Conservation (phyloP, 53 echinoderm and acorn worm species). For the Luidia sarsii region DNA sequence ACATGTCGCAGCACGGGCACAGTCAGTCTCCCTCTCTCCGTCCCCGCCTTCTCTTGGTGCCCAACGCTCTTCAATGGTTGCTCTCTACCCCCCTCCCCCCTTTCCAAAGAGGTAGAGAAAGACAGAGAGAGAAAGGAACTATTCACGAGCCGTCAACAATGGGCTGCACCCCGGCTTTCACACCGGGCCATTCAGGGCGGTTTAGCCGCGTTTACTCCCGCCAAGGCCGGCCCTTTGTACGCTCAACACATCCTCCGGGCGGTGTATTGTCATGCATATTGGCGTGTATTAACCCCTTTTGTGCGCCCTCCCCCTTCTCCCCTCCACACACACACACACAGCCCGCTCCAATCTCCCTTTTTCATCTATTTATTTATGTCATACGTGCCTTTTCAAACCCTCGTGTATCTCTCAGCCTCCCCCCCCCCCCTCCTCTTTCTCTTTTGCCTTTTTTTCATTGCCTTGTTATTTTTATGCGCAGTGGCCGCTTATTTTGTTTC, state of each 20-base stretch:
- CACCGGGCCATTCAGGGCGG: slow-evolving; percentile 27
- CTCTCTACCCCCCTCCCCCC: not conserved
- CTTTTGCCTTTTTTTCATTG: slow-evolving; percentile 21
- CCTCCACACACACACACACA: slow-evolving; percentile 16
- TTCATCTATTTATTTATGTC: slow-evolving; percentile 54
- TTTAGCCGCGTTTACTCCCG: slow-evolving; percentile 67
- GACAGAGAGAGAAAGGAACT: too few relatives aligned
- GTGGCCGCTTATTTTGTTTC: too few relatives aligned
- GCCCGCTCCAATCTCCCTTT: slow-evolving; percentile 40
- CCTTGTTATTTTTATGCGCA: too few relatives aligned
- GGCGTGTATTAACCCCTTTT: slow-evolving; percentile 54
- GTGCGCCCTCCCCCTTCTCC: slow-evolving; percentile 23
- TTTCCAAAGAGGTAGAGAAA: too few relatives aligned
- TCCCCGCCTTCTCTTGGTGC: too few relatives aligned
- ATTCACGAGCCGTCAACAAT: too few relatives aligned
- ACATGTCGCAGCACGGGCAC: too few relatives aligned
- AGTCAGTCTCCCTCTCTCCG: too few relatives aligned
- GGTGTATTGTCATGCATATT: slow-evolving; percentile 63
- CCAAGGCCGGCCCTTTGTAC: slow-evolving; percentile 53
- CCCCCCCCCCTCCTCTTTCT: slow-evolving; percentile 34
- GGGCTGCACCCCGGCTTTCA: slow-evolving; percentile 58
- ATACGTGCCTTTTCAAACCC: slow-evolving; percentile 20
- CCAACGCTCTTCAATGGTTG: slow-evolving; percentile 55
- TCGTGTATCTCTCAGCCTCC: slow-evolving; percentile 18
- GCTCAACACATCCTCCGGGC: slow-evolving; percentile 31